Conservation (phyloP, 1,140 invertebrate species). For the Pseudomyrmex concolor region DNA sequence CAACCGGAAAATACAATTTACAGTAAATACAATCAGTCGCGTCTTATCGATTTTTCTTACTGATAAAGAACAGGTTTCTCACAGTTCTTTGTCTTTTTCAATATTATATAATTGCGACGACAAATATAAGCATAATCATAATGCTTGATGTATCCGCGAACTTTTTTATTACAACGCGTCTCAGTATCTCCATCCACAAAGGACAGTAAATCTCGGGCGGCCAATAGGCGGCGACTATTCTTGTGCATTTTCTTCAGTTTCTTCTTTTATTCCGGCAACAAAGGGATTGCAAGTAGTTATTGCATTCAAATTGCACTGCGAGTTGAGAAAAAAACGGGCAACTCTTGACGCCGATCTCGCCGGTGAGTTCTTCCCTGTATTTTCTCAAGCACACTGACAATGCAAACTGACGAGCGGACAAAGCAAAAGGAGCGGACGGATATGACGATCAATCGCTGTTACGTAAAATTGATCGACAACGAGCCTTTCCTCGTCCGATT, state of each 20-base stretch:
- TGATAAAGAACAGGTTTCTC: background rate
- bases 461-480: constrained; percentile 24
- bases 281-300: constrained; percentile 46
- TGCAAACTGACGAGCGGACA: background rate
- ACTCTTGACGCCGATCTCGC: constrained; percentile 15
- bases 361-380: constrained; percentile 1
- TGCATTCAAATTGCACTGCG: constrained; percentile 38
- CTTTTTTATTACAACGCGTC: constrained; percentile 26
- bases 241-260: constrained; percentile 36
- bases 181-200: constrained; percentile 38
- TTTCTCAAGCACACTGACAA: constrained; percentile 4
- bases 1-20: background rate
- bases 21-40: background rate
- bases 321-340: constrained; percentile 8
- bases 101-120: too few relatives aligned
- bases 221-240: constrained; percentile 39
- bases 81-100: background rate
- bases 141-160: constrained; percentile 9
- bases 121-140: background rate
- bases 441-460: background rate
- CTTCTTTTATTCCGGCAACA: constrained; percentile 51
- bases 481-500: background rate
- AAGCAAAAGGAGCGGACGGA: background rate
- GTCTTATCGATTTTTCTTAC: background rate
- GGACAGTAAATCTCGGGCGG: constrained; percentile 38